Conservation (phyloP, 2,888 invertebrate species). For the Agonopterix alstromeriana region DNA sequence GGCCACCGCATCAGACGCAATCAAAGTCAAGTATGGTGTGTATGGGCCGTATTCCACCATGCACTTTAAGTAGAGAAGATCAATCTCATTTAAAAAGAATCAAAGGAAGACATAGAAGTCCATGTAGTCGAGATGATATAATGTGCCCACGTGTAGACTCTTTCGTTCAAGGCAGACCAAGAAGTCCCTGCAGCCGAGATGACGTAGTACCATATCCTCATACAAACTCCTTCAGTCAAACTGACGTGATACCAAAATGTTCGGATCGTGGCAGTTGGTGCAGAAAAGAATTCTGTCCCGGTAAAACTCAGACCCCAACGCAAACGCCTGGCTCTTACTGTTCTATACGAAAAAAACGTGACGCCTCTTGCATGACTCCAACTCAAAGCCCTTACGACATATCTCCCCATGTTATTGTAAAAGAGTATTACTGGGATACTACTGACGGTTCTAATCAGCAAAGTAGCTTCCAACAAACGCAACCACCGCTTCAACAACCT, state of each 20-base stretch:
- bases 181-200: background rate
- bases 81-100: slow-evolving; percentile 30
- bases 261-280: background rate
- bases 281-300: background rate
- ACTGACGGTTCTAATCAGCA: slow-evolving; percentile 1
- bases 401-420: slow-evolving; percentile 31
- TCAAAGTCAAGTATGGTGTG: background rate
- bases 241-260: slow-evolving; percentile 5
- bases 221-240: slow-evolving; percentile 27
- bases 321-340: background rate
- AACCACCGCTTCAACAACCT: background rate
- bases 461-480: background rate
- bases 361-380: background rate
- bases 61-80: slow-evolving; percentile 31
- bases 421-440: slow-evolving; percentile 41
- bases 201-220: background rate
- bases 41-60: slow-evolving; percentile 16
- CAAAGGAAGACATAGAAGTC: slow-evolving; percentile 12
- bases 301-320: no score
- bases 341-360: background rate
- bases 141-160: slow-evolving; percentile 12
- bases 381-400: background rate
- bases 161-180: background rate
- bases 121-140: background rate
- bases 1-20: background rate